Conservation (phyloP, 2,888 invertebrate genomes). For the Noctuana brunneofusca region DNA sequence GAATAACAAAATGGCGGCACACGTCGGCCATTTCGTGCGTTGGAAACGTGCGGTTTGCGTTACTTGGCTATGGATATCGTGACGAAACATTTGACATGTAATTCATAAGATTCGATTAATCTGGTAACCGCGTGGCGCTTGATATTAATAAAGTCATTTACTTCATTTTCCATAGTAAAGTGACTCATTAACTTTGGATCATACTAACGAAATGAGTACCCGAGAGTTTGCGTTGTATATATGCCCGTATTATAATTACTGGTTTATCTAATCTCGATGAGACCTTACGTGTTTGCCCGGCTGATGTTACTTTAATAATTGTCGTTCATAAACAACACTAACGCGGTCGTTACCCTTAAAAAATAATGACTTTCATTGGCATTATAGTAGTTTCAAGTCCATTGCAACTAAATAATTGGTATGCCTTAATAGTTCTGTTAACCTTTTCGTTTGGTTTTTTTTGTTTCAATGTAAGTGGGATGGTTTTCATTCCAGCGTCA, state of each 20-base stretch:
- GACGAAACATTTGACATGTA: slow-evolving; percentile 5
- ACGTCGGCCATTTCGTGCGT: slow-evolving; percentile 17
- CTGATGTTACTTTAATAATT: neutral
- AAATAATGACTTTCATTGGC: slow-evolving; percentile 6
- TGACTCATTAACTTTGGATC: slow-evolving; percentile 18
- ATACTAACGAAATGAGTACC: slow-evolving; percentile 10
- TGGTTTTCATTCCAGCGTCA: slow-evolving; percentile 16
- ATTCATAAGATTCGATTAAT: neutral
- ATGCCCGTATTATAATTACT: neutral
- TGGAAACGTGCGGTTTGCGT: neutral
- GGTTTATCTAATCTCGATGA: slow-evolving; percentile 12
- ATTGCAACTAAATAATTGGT: too few relatives aligned
- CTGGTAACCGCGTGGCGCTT: neutral
- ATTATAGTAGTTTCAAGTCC: neutral
- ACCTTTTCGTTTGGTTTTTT: neutral
- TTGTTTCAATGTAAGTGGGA: neutral
- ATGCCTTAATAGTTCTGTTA: neutral
- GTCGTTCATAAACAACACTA: slow-evolving; percentile 6
- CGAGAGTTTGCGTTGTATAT: neutral
- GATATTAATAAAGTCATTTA: slow-evolving; percentile 13
- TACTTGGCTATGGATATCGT: neutral
- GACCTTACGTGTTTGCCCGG: slow-evolving; percentile 6
- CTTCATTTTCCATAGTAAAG: slow-evolving; percentile 17
- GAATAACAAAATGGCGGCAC: slow-evolving; percentile 24
- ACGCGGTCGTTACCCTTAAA: slow-evolving; percentile 20